Conservation (phyloP, 2,888 invertebrate genomes). For the Agrochola circellaris region DNA sequence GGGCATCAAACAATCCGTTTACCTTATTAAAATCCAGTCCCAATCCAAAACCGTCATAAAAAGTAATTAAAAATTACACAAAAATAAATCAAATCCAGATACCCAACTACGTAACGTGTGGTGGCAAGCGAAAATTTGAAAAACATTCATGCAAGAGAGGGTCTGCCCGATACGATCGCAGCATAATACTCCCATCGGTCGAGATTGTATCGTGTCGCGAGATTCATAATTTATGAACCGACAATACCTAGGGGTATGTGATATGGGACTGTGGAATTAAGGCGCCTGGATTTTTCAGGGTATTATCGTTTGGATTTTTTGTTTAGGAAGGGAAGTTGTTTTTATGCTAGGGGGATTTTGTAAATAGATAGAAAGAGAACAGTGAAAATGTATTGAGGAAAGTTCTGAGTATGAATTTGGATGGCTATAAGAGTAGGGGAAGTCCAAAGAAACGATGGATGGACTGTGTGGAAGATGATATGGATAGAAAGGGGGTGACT, state of each 20-base stretch:
- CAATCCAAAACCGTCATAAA: neutral
- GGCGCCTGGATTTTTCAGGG: slow-evolving; percentile 47
- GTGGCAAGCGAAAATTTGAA: slow-evolving; percentile 74
- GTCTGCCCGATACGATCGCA: slow-evolving; percentile 74
- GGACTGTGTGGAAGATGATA: too few species aligned
- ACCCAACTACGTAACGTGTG: slow-evolving; percentile 29
- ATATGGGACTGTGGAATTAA: slow-evolving; percentile 66
- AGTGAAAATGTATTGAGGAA: too few species aligned
- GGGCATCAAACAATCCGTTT: neutral
- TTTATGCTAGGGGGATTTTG: too few species aligned
- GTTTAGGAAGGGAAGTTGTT: neutral
- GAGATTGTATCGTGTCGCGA: slow-evolving; percentile 85
- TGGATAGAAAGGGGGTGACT: too few species aligned
- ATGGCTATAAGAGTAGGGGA: too few species aligned
- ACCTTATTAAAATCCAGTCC: neutral
- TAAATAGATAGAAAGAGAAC: too few species aligned
- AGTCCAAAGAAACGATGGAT: too few species aligned
- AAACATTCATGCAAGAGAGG: slow-evolving; percentile 59
- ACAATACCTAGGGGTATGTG: slow-evolving; percentile 77
- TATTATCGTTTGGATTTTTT: neutral
- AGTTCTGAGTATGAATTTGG: too few species aligned
- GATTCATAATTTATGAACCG: slow-evolving; percentile 88
- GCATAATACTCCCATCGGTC: slow-evolving; percentile 85
- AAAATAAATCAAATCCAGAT: slow-evolving; percentile 26
- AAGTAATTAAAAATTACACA: slow-evolving; percentile 12